These are phyloP conservation scores for Hylyphantes graminicola DNA, from an alignment of 1,140 invertebrate genomes.

Conservation along the genomic window DNA sequence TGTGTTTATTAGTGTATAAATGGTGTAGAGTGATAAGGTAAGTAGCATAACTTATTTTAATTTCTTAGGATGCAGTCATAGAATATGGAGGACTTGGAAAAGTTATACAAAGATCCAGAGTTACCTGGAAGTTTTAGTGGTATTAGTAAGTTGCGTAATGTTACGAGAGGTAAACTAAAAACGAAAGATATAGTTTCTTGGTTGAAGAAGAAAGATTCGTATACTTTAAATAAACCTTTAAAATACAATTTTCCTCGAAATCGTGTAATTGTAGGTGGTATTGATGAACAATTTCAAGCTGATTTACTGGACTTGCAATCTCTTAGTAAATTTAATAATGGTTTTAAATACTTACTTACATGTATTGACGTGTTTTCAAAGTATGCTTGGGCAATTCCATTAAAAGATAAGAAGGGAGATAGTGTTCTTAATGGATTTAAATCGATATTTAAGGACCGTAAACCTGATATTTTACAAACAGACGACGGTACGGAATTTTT, in stretches of 20 bases:
- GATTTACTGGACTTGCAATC: constrained; percentile 62
- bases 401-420: constrained; percentile 61
- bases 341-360: constrained; percentile 61
- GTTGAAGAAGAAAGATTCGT: constrained; percentile 60
- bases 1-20: not conserved
- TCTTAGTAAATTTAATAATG: constrained; percentile 60
- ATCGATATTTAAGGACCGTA: constrained; percentile 50
- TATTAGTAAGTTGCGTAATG: not conserved
- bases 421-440: constrained; percentile 17
- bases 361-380: constrained; percentile 64
- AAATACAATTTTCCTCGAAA: constrained; percentile 62
- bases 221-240: constrained; percentile 60
- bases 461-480: constrained; percentile 19
- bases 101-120: constrained; percentile 47
- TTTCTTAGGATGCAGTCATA: too few species aligned
- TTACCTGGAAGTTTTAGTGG: not conserved
- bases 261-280: constrained; percentile 23
- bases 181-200: constrained; percentile 53
- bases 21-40: not conserved
- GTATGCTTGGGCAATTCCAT: constrained; percentile 61
- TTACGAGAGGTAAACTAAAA: not conserved
- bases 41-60: not conserved
- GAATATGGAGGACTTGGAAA: not conserved
- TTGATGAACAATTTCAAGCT: constrained; percentile 62
- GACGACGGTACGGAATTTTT: constrained; percentile 53